A percentile compares a stretch with the other conserved stretches of the same genome.
phyloP scores from a whole-genome alignment of 2,888 invertebrate species.

The Harmothoe impar region DNA sequence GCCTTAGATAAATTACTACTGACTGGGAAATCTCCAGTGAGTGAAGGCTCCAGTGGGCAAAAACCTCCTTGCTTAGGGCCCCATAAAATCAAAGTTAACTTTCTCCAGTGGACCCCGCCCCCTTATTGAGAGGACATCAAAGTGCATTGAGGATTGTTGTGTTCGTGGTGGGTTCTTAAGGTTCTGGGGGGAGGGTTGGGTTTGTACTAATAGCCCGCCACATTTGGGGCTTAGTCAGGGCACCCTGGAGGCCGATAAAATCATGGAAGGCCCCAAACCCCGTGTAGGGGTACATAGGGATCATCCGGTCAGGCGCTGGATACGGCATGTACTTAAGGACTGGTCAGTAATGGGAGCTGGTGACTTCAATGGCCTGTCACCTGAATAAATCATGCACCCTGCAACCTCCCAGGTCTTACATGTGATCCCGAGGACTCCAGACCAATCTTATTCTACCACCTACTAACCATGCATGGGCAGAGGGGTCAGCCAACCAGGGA shows the following conservation, averaged over 20 bases:
- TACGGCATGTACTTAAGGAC: neutral
- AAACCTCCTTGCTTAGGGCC: neutral
- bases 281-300: neutral
- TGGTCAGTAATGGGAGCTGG: neutral
- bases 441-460: too few relatives aligned
- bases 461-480: neutral
- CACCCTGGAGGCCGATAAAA: conserved; percentile 21
- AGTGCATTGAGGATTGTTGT: neutral
- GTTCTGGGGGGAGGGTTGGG: neutral
- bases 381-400: neutral
- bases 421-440: neutral
- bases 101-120: neutral
- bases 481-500: neutral
- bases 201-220: conserved; percentile 2
- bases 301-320: conserved; percentile 1
- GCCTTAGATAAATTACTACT: neutral
- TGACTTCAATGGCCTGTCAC: conserved; percentile 1
- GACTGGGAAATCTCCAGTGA: neutral
- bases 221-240: neutral
- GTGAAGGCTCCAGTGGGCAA: neutral
- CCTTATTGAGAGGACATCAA: conserved; percentile 7
- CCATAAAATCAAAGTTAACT: conserved; percentile 8
- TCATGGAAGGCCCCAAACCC: neutral
- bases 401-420: neutral
- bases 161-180: conserved; percentile 31